Percentiles rank a stretch among this genome's conserved stretches.
Conservation (phyloP, 2,113 vertebrate genomes). For the Parotia lawesii region DNA sequence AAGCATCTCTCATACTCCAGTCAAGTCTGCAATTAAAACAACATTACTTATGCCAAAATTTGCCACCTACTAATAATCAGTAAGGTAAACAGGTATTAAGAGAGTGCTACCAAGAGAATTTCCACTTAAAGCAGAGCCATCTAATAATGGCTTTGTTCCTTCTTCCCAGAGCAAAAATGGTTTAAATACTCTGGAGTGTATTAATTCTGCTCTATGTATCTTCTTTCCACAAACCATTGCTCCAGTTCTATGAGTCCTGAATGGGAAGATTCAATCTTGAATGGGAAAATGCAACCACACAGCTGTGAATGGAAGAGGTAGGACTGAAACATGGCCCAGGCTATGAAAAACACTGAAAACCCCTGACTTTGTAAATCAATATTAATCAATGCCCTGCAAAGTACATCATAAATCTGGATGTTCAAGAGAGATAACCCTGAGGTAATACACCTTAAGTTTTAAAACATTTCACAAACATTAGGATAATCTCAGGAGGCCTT, state of each 20-base stretch:
- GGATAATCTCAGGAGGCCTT: background rate
- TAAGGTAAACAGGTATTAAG: background rate
- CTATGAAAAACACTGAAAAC: background rate
- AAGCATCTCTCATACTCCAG: background rate
- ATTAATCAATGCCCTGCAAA: constrained; percentile 30
- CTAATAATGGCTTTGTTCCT: background rate
- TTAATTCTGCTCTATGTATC: background rate
- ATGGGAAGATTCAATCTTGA: background rate
- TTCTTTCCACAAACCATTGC: background rate
- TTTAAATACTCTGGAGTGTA: background rate
- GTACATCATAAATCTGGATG: constrained; percentile 19
- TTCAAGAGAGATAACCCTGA: background rate
- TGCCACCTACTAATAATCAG: background rate
- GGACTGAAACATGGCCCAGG: background rate
- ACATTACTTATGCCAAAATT: background rate
- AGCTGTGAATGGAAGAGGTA: background rate
- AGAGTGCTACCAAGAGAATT: background rate
- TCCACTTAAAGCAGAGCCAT: background rate
- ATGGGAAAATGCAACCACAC: background rate
- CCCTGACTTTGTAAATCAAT: constrained; percentile 21
- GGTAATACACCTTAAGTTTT: background rate
- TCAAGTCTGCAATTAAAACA: background rate
- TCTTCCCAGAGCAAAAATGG: background rate
- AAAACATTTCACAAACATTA: constrained; percentile 10
- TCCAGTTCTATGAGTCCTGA: background rate